A percentile compares a stretch with the other conserved stretches of the same genome.
These are phyloP conservation scores for Olivierus martensii DNA, from an alignment of 1,140 invertebrate genomes.

Conservation along the genomic window DNA sequence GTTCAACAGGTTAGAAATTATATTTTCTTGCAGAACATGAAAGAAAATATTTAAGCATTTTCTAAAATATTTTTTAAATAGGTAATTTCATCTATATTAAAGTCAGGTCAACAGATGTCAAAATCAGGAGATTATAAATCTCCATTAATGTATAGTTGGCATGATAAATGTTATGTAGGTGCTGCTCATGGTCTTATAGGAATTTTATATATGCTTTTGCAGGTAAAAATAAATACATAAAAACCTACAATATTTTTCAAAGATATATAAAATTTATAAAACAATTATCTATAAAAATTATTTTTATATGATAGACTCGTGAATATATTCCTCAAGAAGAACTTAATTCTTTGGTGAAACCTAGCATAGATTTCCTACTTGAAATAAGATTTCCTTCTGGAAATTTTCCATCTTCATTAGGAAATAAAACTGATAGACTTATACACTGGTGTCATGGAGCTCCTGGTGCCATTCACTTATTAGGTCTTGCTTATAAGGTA, in stretches of 20 bases:
- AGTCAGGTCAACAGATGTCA: conserved; percentile 42
- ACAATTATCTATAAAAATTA: too few species aligned
- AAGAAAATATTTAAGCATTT: too few species aligned
- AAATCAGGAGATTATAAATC: conserved; percentile 22
- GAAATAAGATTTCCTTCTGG: conserved; percentile 50
- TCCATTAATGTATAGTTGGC: conserved; percentile 72
- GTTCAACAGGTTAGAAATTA: too few species aligned
- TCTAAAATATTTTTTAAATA: not conserved
- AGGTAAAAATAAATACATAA: conserved; percentile 38
- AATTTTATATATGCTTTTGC: conserved; percentile 63
- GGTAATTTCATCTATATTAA: conserved; percentile 45
- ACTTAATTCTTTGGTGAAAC: conserved; percentile 35
- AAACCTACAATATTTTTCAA: too few species aligned
- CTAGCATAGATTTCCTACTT: conserved; percentile 49
- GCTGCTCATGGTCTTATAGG: conserved; percentile 76
- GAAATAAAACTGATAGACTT: conserved; percentile 54
- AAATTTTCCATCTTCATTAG: conserved; percentile 72
- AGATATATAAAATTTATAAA: too few species aligned
- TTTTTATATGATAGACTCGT: conserved; percentile 30
- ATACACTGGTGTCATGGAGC: conserved; percentile 95
- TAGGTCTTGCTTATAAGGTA: conserved; percentile 60
- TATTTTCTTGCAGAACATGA: too few species aligned
- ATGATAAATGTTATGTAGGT: conserved; percentile 71
- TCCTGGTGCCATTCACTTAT: conserved; percentile 66
- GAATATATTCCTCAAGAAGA: conserved; percentile 39